Conservation (phyloP, 2,888 invertebrate genomes). For the Temnothorax unifasciatus region DNA sequence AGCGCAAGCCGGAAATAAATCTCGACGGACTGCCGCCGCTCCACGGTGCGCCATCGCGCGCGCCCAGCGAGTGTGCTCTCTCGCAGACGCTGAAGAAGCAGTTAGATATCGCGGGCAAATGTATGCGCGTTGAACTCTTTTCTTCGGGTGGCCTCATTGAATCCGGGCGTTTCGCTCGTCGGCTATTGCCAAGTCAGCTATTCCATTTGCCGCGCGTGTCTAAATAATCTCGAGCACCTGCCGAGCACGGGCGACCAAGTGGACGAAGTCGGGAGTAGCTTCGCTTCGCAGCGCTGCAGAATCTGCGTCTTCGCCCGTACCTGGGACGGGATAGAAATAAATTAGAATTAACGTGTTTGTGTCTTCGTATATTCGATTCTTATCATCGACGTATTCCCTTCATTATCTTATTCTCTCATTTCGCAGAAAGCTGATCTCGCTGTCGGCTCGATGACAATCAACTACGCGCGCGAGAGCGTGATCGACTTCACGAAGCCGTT, state of each 20-base stretch:
- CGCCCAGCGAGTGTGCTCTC: constrained; percentile 51
- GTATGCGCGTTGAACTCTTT: constrained; percentile 42
- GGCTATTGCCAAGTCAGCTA: constrained; percentile 36
- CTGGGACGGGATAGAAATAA: background rate
- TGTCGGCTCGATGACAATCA: constrained; percentile 96
- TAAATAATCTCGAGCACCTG: constrained; percentile 40
- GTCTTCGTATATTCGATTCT: background rate
- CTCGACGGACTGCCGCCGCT: constrained; percentile 54
- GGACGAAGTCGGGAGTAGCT: background rate
- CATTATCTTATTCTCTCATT: constrained; percentile 49
- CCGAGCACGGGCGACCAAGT: constrained; percentile 3
- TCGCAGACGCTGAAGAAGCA: constrained; percentile 75
- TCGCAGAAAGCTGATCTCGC: constrained; percentile 94
- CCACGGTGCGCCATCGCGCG: constrained; percentile 32
- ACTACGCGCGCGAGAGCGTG: constrained; percentile 95
- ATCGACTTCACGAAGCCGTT: constrained; percentile 97
- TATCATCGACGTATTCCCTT: background rate
- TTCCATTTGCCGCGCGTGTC: background rate
- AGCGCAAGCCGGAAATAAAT: constrained; percentile 70
- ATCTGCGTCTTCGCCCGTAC: background rate
- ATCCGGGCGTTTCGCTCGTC: constrained; percentile 14
- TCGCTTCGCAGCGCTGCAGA: background rate
- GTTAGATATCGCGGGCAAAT: constrained; percentile 60
- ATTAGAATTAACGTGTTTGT: background rate
- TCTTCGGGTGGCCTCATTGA: constrained; percentile 13